These are phyloP conservation scores for Mus caroli DNA, from an alignment of 2,797 vertebrate species.

Conservation along the genomic window DNA sequence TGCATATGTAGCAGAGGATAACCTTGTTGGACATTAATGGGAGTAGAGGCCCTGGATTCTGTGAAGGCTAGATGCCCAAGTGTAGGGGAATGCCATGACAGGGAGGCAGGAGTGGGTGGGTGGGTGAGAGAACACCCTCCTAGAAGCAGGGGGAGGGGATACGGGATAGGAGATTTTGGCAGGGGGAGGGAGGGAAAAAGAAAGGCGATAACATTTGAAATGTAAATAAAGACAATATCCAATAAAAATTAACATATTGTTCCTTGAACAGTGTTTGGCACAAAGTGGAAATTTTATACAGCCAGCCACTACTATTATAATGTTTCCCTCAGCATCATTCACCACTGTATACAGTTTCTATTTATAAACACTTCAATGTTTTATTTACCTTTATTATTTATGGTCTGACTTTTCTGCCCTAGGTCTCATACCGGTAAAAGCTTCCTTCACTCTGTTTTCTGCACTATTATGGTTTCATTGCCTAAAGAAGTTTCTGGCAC, in stretches of 20 bases:
- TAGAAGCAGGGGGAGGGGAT: no score
- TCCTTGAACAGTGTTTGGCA: not conserved
- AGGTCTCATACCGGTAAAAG: not conserved
- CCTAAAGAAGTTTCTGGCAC: not conserved
- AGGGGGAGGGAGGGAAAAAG: no score
- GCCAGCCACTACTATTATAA: not conserved
- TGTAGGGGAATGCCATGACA: no score
- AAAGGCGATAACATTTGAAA: no score
- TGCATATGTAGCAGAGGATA: no score
- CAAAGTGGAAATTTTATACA: not conserved
- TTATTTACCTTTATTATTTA: slow-evolving; percentile 24
- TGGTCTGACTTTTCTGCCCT: not conserved
- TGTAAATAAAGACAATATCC: no score
- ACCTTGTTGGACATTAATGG: no score
- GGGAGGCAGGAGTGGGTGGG: no score
- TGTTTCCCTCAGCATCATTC: not conserved
- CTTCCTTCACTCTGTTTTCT: slow-evolving; percentile 46
- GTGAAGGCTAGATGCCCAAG: no score
- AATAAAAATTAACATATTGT: not conserved
- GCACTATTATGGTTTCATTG: not conserved
- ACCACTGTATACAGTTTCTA: not conserved
- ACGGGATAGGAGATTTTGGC: no score
- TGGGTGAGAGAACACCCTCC: no score
- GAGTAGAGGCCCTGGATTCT: no score
- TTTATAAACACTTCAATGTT: not conserved